A percentile compares a stretch with the other conserved stretches of the same genome.
Conservation (phyloP, 2,113 vertebrate species). For the Himantopus leucocephalus region DNA sequence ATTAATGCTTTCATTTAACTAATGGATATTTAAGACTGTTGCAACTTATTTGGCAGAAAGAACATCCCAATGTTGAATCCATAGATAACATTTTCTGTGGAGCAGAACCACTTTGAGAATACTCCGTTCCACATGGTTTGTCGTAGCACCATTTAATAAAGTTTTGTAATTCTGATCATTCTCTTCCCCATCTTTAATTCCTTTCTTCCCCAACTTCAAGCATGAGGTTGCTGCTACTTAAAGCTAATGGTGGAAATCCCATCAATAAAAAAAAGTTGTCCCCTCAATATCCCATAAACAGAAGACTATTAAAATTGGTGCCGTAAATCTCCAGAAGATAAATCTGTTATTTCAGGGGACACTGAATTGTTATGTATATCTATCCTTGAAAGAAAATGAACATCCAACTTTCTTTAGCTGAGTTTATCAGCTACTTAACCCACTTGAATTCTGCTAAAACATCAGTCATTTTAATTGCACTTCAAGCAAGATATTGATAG, state of each 20-base stretch:
- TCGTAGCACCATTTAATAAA: background rate
- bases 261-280: background rate
- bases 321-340: background rate
- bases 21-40: background rate
- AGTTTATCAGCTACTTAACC: conserved; percentile 4
- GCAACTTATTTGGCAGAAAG: background rate
- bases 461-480: background rate
- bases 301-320: background rate
- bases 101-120: background rate
- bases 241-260: background rate
- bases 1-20: background rate
- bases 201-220: background rate
- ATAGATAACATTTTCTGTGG: background rate
- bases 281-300: background rate
- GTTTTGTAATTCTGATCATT: background rate
- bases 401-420: background rate
- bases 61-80: background rate
- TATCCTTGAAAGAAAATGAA: background rate
- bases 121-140: background rate
- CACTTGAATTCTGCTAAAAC: background rate
- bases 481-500: background rate
- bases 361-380: background rate
- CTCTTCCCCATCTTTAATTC: background rate
- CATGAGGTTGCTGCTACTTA: background rate
- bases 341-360: background rate